Conservation (phyloP, 2,797 vertebrate genomes). For the Spondyliosoma cantharus region DNA sequence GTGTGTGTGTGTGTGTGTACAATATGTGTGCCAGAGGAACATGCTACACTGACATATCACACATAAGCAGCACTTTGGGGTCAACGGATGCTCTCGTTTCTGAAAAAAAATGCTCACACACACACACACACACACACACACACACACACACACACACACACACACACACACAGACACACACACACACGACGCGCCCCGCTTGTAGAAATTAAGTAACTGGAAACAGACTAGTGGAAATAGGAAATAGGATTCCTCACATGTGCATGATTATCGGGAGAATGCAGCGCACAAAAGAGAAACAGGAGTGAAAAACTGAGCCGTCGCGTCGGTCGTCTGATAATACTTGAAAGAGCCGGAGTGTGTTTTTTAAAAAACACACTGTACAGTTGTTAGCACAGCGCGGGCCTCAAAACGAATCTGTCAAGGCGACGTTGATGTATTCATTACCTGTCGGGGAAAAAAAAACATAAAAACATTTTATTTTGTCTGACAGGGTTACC, state of each 20-base stretch:
- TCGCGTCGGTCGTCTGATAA: constrained; percentile 27
- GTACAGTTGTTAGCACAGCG: constrained; percentile 32
- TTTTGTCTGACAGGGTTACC: constrained; percentile 11
- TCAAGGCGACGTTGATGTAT: neutral
- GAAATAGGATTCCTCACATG: constrained; percentile 71
- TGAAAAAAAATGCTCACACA: constrained; percentile 54
- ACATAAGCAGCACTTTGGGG: constrained; percentile 45
- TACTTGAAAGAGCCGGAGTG: constrained; percentile 27
- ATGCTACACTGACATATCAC: constrained; percentile 45
- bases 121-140: neutral
- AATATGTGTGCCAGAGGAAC: constrained; percentile 38
- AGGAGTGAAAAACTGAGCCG: constrained; percentile 48
- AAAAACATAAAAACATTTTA: neutral
- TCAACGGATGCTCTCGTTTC: constrained; percentile 61
- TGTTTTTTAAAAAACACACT: constrained; percentile 30
- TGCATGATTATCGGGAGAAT: constrained; percentile 63
- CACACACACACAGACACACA: too few species aligned
- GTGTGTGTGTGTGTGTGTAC: constrained; percentile 37
- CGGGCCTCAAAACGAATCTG: constrained; percentile 45
- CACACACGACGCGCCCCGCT: constrained; percentile 26
- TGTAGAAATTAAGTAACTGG: constrained; percentile 59
- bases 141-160: neutral
- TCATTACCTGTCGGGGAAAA: neutral
- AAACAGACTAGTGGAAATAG: constrained; percentile 63
- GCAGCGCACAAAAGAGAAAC: constrained; percentile 54